phyloP scores from a whole-genome alignment of 2,797 vertebrate species.

The Yasuhikotakia modesta region DNA sequence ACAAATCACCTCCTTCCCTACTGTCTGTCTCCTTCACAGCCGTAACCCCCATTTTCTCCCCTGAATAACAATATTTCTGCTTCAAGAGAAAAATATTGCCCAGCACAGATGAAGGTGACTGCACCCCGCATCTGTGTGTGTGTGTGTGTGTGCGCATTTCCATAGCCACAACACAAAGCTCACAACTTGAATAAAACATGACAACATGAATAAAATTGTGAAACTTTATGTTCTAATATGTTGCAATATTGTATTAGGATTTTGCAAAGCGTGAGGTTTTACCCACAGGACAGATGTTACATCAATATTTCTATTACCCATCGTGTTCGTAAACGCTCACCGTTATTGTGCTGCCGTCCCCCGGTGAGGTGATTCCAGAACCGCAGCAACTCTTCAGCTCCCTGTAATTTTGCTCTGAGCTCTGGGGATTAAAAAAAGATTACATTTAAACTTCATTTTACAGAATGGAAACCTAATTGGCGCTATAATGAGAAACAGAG shows the following conservation, averaged over 20 bases:
- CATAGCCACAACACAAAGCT: conserved; percentile 11
- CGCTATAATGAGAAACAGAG: conserved; percentile 14
- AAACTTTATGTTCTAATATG: conserved; percentile 54
- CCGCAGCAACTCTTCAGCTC: neutral
- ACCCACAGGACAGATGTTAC: conserved; percentile 53
- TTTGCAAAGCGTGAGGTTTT: conserved; percentile 43
- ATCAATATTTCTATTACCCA: conserved; percentile 58
- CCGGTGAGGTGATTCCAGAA: conserved; percentile 27
- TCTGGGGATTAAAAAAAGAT: conserved; percentile 53
- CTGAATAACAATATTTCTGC: conserved; percentile 67
- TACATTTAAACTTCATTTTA: conserved; percentile 43
- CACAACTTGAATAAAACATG: conserved; percentile 6
- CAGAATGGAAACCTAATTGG: conserved; percentile 25
- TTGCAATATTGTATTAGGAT: conserved; percentile 52
- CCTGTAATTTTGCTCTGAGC: conserved; percentile 39
- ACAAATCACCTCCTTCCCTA: conserved; percentile 40
- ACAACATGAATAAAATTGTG: conserved; percentile 48
- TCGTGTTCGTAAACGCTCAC: conserved; percentile 44
- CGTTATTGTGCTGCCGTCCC: conserved; percentile 52
- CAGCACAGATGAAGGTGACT: conserved; percentile 52
- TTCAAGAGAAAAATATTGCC: conserved; percentile 51
- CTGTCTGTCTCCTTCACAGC: neutral
- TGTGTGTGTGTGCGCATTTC: conserved; percentile 13
- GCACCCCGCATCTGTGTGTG: conserved; percentile 13
- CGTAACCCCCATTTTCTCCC: conserved; percentile 57